Evolutionary conservation across 2,113 vertebrate genomes (phyloP).

Genomic region (Dinomys branickii): DNA sequence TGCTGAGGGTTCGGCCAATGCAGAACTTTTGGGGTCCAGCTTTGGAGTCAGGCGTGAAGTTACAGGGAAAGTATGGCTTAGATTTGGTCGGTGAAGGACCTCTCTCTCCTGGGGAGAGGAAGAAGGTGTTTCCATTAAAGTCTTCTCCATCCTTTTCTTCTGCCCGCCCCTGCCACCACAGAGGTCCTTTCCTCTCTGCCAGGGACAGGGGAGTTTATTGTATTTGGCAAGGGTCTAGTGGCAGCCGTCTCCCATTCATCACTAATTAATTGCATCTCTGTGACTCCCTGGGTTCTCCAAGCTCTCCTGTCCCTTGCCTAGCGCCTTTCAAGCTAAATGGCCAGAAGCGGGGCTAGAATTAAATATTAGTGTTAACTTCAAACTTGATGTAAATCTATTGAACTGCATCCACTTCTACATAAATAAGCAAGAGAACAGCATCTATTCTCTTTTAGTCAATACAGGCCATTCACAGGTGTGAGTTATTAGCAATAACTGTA

Average conservation of each 20-base stretch:
- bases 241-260: background rate
- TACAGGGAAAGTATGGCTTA: background rate
- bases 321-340: slow-evolving; percentile 60
- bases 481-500: slow-evolving; percentile 62
- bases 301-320: background rate
- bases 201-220: background rate
- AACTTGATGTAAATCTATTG: slow-evolving; percentile 41
- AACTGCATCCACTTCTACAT: slow-evolving; percentile 43
- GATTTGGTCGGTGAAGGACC: fast-evolving
- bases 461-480: slow-evolving; percentile 42
- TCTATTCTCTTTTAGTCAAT: background rate
- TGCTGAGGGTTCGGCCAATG: background rate
- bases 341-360: slow-evolving; percentile 71
- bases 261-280: background rate
- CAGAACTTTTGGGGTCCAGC: background rate
- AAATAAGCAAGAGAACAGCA: slow-evolving; percentile 54
- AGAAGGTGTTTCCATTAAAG: background rate
- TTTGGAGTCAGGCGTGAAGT: background rate
- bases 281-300: background rate
- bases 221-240: background rate
- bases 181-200: background rate
- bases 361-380: slow-evolving; percentile 54
- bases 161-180: background rate
- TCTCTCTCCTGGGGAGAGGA: background rate
- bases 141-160: background rate